Percentiles rank a stretch among this genome's conserved stretches.
Conservation (phyloP, 2,888 invertebrate species). For the Heteromurus nitidus region DNA sequence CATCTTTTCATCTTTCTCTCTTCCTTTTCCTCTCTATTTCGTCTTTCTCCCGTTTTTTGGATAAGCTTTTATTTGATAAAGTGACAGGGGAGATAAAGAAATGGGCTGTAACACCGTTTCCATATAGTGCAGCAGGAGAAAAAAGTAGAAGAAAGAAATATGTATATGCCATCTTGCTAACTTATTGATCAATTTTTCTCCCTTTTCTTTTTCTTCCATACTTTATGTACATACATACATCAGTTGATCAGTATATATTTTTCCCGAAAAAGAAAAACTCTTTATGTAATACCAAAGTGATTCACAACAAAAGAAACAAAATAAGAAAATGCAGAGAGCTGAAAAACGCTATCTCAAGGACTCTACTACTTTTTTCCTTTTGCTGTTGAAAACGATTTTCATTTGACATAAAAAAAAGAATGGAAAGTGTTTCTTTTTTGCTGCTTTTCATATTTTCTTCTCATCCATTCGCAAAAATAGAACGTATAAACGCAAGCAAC, state of each 20-base stretch:
- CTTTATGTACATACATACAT: no score
- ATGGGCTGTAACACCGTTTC: not conserved
- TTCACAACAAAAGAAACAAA: not conserved
- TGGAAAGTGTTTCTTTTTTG: not conserved
- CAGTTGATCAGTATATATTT: no score
- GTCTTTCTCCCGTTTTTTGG: not conserved
- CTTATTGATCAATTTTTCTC: constrained; percentile 17
- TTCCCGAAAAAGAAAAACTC: constrained; percentile 3
- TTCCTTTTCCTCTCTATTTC: not conserved
- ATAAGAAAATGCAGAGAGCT: not conserved
- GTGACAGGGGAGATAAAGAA: constrained; percentile 16
- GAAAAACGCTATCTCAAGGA: not conserved
- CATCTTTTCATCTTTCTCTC: constrained; percentile 15
- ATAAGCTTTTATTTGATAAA: constrained; percentile 21
- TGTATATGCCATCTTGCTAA: not conserved
- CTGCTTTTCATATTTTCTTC: no score
- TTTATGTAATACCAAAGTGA: not conserved
- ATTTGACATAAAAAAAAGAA: no score
- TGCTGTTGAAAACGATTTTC: not conserved
- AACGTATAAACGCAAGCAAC: not conserved
- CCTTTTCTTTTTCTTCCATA: not conserved
- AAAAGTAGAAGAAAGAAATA: not conserved
- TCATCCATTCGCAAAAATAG: no score
- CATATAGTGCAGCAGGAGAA: not conserved
- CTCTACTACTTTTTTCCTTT: no score